These are phyloP conservation scores for Pteropus alecto DNA, from an alignment of 2,113 vertebrate species.

Conservation along the genomic window DNA sequence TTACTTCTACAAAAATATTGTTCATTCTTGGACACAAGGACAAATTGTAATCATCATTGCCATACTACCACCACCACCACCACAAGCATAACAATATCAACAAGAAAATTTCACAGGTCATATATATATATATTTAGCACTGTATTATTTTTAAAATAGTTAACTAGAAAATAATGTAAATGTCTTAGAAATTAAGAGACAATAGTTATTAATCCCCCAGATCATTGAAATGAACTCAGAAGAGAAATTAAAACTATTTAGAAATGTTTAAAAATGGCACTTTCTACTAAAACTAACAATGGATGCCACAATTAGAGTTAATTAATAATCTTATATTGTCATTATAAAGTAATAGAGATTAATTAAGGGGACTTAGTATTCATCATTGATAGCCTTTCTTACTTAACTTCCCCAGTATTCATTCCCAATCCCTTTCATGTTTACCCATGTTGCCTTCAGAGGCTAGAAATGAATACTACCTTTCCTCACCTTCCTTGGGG, in stretches of 20 bases:
- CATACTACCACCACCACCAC: neutral
- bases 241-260: neutral
- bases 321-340: neutral
- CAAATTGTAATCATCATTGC: neutral
- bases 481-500: neutral
- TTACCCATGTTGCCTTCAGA: neutral
- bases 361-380: neutral
- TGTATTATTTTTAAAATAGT: neutral
- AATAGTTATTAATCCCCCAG: neutral
- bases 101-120: neutral
- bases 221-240: neutral
- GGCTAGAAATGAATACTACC: neutral
- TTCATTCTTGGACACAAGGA: neutral
- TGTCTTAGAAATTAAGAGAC: neutral
- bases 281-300: neutral
- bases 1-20: neutral
- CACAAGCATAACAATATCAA: neutral
- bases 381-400: neutral
- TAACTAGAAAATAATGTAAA: neutral
- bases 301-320: neutral
- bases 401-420: neutral
- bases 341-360: neutral
- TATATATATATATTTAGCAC: neutral
- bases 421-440: neutral
- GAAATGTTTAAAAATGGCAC: neutral